Evolutionary conservation across 2,113 vertebrate species (phyloP), one percentile per base, ranked within the genome.

Genomic region (Cheilinus undulatus): DNA sequence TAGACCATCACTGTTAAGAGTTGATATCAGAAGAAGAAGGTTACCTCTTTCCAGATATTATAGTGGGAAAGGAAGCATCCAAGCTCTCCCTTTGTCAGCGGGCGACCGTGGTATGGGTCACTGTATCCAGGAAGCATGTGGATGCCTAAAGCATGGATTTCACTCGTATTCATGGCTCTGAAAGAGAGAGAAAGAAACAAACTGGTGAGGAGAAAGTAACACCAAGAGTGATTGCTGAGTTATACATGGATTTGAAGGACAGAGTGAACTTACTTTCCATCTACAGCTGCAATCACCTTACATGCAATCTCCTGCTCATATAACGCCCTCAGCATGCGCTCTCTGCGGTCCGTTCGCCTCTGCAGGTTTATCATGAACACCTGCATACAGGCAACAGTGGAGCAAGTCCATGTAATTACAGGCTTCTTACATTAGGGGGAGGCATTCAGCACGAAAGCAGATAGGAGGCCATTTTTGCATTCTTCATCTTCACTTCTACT

Each of bases 41-140:
- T 80, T 61, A 98, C 97, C 95, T 96, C 95, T 84, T 95, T 94
- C 97, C 97, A 98, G 88, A 97, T 86, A 23, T 93, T 93, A 69
- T 95, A 94, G 89, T 98, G 97, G 36, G 96, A 98, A 34, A 98
- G 96, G 85, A 98, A 98, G 82, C 96, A 98, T 20, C 97, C 97
- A 66, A 97, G 87, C 80, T 98, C 96, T 28, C 97, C 97, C 57
- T 94, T 96, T 27, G 96, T 97, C 17, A 98, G 92, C 0, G 96
- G 96, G 6, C 97, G 92, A 3, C 95, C 95, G 0, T 97, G 96
- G 85, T 98, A 98, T 0, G 97, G 97, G 70, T 98, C 96, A 26
- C 89, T 93, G 83, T 98, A 98, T n/a, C 96, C 95, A 0, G 96
- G 95, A 20, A 98, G 90, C 96, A 98, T 98, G 56, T 94, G 93